Conservation (phyloP, 37 sponge, comb jelly and placozoan species). For the Ianthella basta region DNA sequence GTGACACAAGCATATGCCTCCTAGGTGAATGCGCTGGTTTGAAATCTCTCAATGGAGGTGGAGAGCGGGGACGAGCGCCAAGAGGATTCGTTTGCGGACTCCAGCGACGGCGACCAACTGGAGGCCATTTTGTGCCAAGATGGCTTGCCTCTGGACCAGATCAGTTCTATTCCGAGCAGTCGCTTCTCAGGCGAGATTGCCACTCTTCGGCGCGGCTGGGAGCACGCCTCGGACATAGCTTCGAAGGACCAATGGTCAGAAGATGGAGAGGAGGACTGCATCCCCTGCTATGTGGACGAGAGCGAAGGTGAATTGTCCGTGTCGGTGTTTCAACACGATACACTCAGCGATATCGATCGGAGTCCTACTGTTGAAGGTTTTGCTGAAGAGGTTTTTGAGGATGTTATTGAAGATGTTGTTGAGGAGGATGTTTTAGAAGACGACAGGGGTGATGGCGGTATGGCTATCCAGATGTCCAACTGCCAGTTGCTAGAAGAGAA, state of each 20-base stretch:
- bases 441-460: not conserved
- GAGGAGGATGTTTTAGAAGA: not conserved
- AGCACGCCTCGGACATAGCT: not conserved
- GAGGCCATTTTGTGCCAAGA: not conserved
- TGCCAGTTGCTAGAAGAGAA: not conserved
- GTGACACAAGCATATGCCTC: too few species aligned
- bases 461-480: not conserved
- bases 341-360: too few species aligned
- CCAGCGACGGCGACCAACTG: not conserved
- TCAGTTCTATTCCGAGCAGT: constrained; percentile 3
- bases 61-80: too few species aligned
- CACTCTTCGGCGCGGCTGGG: not conserved
- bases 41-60: too few species aligned
- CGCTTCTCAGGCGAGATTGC: not conserved
- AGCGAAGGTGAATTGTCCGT: too few species aligned
- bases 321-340: too few species aligned
- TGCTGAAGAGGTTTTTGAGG: too few species aligned
- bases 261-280: not conserved
- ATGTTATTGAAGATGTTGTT: too few species aligned
- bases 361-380: too few species aligned
- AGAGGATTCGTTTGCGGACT: too few species aligned
- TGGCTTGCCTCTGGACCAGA: not conserved
- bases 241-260: not conserved
- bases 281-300: too few species aligned
- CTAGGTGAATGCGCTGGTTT: too few species aligned